Conservation (phyloP, 2,888 invertebrate genomes). For the Tenthredo amoena region DNA sequence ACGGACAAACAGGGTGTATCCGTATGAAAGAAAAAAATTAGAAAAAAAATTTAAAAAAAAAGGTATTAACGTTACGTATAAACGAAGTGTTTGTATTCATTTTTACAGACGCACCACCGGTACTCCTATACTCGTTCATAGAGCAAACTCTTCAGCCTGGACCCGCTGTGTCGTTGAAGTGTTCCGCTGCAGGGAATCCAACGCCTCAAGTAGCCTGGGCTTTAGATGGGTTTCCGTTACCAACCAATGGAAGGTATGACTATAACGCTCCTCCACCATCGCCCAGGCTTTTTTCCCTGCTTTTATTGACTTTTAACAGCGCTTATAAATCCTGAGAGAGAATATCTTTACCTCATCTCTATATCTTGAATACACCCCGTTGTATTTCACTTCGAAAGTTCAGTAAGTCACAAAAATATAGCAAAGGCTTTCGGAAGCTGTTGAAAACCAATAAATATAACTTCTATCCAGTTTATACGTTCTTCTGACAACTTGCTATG, state of each 20-base stretch:
- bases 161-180: conserved; percentile 88
- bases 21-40: background rate
- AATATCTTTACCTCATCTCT: background rate
- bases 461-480: background rate
- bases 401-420: background rate
- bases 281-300: background rate
- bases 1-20: background rate
- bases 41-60: background rate
- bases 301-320: conserved; percentile 6
- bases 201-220: conserved; percentile 89
- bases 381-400: background rate
- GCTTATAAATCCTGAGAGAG: background rate
- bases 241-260: conserved; percentile 79
- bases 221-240: conserved; percentile 86
- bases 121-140: conserved; percentile 87
- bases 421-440: background rate
- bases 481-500: background rate
- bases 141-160: conserved; percentile 89
- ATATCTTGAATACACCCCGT: too few species aligned
- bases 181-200: conserved; percentile 88
- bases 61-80: background rate
- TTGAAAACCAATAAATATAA: background rate
- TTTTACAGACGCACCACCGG: conserved; percentile 86
- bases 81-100: conserved; percentile 45
- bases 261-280: background rate